Evolutionary conservation across 2,113 vertebrate genomes (phyloP).

Genomic region (Chaetura pelagica): DNA sequence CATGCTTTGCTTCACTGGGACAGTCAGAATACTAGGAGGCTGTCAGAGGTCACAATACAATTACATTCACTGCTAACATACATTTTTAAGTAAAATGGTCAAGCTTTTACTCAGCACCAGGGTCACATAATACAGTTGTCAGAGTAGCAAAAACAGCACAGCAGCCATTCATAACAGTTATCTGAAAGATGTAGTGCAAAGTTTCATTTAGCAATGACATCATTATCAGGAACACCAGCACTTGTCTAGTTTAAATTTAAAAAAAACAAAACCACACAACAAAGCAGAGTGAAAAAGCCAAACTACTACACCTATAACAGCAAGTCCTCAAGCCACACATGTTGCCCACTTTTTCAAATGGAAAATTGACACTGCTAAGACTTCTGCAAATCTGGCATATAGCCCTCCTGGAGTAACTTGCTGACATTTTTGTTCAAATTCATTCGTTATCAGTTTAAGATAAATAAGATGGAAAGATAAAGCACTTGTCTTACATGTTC

Average conservation of each 20-base stretch:
- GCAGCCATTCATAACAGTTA: conserved; percentile 45
- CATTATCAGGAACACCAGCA: neutral
- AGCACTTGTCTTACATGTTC: conserved; percentile 24
- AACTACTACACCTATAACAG: neutral
- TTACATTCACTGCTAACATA: neutral
- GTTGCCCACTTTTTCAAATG: neutral
- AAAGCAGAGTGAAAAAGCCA: neutral
- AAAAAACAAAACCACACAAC: too few species aligned
- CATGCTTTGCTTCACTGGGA: neutral
- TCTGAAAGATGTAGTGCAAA: neutral
- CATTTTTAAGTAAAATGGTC: neutral
- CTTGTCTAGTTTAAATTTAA: neutral
- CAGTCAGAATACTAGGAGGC: neutral
- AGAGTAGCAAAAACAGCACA: conserved; percentile 40
- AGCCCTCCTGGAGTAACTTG: neutral
- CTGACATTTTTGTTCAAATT: neutral
- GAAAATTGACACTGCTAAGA: neutral
- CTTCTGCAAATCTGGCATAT: neutral
- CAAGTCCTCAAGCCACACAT: neutral
- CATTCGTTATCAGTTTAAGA: neutral
- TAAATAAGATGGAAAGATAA: neutral
- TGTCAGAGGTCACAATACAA: neutral
- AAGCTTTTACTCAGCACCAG: conserved; percentile 10
- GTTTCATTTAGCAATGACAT: neutral
- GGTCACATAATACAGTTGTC: conserved; percentile 36